A percentile compares a stretch with the other conserved stretches of the same genome.
These are phyloP conservation scores for Phalacrocorax aristotelis DNA, from an alignment of 2,113 vertebrate genomes.

Conservation along the genomic window DNA sequence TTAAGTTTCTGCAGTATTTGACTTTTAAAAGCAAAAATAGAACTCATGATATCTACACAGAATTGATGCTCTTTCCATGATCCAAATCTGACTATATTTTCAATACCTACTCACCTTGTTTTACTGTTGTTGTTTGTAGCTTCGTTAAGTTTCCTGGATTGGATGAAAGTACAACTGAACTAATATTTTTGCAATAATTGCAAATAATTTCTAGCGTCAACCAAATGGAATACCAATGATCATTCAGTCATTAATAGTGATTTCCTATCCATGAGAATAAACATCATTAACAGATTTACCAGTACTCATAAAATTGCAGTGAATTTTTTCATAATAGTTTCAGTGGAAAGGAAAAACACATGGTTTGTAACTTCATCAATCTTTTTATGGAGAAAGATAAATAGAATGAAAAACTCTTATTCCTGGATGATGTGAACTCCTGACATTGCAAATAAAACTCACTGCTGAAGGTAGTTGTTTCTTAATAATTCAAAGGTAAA, in stretches of 20 bases:
- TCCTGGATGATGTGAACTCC: neutral
- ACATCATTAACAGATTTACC: neutral
- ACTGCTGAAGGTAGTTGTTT: neutral
- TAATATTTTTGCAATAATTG: neutral
- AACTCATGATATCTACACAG: neutral
- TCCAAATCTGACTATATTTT: neutral
- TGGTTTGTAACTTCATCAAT: neutral
- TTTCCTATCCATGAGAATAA: neutral
- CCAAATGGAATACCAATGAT: neutral
- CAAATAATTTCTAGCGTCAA: neutral
- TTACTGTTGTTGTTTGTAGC: neutral
- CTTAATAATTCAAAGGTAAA: neutral
- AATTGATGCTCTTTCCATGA: neutral
- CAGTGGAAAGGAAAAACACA: neutral
- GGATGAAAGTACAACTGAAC: neutral
- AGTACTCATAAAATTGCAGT: neutral
- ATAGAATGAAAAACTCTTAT: neutral
- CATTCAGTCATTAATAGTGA: neutral
- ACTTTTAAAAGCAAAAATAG: neutral
- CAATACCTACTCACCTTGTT: neutral
- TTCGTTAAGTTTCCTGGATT: neutral
- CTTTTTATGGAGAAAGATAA: neutral
- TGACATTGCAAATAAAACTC: neutral
- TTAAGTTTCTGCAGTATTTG: neutral
- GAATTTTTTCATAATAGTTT: neutral